A percentile compares a stretch with the other conserved stretches of the same genome.
phyloP scores from a whole-genome alignment of 2,797 vertebrate genomes.

The Hippopotamyrus pictus region DNA sequence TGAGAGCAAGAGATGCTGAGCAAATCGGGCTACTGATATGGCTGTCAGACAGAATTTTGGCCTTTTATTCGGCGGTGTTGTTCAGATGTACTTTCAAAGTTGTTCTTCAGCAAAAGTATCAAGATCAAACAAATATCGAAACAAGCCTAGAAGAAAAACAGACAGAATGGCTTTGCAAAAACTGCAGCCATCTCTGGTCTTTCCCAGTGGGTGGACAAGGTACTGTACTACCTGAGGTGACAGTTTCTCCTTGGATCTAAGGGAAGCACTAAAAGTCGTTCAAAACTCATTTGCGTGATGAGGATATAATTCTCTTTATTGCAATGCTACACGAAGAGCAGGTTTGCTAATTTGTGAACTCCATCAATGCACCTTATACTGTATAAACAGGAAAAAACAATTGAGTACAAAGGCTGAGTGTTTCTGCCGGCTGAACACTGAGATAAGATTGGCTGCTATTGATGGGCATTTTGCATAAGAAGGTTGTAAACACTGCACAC shows the following conservation, averaged over 20 bases:
- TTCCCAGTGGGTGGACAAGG: not conserved
- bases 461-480: not conserved
- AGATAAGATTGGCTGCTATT: not conserved
- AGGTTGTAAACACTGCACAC: not conserved
- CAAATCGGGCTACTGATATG: not conserved
- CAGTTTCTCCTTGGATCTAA: conserved; percentile 51
- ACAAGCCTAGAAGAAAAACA: not conserved
- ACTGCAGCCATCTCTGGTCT: not conserved
- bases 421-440: not conserved
- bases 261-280: conserved; percentile 31
- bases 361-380: not conserved
- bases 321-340: not conserved
- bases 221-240: too few relatives aligned
- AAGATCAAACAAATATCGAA: not conserved
- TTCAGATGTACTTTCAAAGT: not conserved
- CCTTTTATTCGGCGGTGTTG: not conserved
- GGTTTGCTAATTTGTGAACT: not conserved
- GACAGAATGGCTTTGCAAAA: not conserved
- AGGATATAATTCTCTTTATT: not conserved
- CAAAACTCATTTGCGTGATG: not conserved
- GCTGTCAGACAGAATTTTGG: not conserved
- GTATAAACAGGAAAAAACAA: not conserved
- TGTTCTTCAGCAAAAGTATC: not conserved
- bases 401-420: too few relatives aligned
- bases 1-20: not conserved